phyloP scores from a whole-genome alignment of 1,140 invertebrate species.

The Drosophila azteca region DNA sequence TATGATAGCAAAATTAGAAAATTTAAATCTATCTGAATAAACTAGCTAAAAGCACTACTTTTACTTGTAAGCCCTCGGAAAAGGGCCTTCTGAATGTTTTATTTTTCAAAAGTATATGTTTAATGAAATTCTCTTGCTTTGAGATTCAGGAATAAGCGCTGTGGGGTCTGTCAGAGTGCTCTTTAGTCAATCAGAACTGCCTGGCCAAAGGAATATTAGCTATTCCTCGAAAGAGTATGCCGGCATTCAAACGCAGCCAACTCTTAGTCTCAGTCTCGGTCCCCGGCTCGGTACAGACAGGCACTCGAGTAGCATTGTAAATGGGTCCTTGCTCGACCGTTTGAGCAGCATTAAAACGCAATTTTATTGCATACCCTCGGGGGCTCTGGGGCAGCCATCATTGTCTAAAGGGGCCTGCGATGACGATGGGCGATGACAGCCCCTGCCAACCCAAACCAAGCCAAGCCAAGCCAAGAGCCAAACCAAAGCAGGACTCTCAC shows the following conservation, averaged over 20 bases:
- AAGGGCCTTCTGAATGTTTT: too few species aligned
- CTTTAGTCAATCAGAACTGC: too few species aligned
- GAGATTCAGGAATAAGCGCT: too few species aligned
- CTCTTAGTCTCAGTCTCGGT: too few species aligned
- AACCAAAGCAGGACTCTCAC: slow-evolving; percentile 23
- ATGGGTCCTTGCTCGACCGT: slow-evolving; percentile 43
- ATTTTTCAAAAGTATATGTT: too few species aligned
- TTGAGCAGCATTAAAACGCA: slow-evolving; percentile 75
- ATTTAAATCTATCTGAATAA: neutral
- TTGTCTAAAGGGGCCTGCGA: slow-evolving; percentile 67
- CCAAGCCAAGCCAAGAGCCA: neutral
- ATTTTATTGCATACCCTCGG: slow-evolving; percentile 77
- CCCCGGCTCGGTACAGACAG: neutral
- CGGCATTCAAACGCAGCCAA: neutral
- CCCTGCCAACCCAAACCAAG: slow-evolving; percentile 7
- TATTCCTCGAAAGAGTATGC: neutral
- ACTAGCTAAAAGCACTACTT: too few species aligned
- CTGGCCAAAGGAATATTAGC: neutral
- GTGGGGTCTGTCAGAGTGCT: too few species aligned
- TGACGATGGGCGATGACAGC: slow-evolving; percentile 55
- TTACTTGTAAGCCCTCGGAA: too few species aligned
- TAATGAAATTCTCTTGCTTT: too few species aligned
- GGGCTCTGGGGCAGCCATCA: slow-evolving; percentile 61
- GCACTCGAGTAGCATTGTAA: slow-evolving; percentile 34
- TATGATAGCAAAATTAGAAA: neutral